Percentiles rank a stretch among this genome's conserved stretches.
These are phyloP conservation scores for Endomychus coccineus DNA, from an alignment of 2,888 invertebrate genomes.

Conservation along the genomic window DNA sequence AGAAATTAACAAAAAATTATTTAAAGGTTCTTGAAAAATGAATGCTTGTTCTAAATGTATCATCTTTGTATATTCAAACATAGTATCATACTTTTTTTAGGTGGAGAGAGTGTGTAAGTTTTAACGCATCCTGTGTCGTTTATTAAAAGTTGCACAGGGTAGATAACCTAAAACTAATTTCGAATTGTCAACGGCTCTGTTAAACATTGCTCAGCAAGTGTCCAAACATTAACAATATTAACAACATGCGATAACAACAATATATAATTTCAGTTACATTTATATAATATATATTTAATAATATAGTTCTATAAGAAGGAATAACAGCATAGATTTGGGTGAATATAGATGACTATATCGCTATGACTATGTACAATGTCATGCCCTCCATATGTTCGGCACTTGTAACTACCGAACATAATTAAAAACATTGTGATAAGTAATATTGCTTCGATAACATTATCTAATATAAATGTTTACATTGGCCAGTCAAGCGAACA, in stretches of 20 bases:
- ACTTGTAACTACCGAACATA: too few relatives aligned
- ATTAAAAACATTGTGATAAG: conserved; percentile 13
- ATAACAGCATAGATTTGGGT: conserved; percentile 35
- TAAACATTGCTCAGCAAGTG: conserved; percentile 32
- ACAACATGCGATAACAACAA: conserved; percentile 46
- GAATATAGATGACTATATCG: conserved; percentile 31
- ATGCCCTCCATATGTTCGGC: conserved; percentile 28
- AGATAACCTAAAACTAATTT: too few relatives aligned
- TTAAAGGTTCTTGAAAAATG: too few relatives aligned
- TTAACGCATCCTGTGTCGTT: too few relatives aligned
- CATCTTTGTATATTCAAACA: too few relatives aligned
- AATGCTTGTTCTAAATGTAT: too few relatives aligned
- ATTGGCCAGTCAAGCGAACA: conserved; percentile 28
- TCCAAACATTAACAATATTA: conserved; percentile 46
- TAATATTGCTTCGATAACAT: conserved; percentile 14
- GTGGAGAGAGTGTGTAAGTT: too few relatives aligned
- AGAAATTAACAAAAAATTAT: too few relatives aligned
- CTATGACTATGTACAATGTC: conserved; percentile 38
- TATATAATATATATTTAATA: conserved; percentile 26
- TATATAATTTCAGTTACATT: conserved; percentile 31
- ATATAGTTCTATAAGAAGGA: conserved; percentile 36
- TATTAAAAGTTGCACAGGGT: too few relatives aligned
- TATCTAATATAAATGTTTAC: conserved; percentile 13
- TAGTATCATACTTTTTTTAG: too few relatives aligned
- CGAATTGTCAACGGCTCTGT: conserved; percentile 34